A percentile compares a stretch with the other conserved stretches of the same genome.
phyloP scores from a whole-genome alignment of 2,888 invertebrate genomes.

The Callimorpha dominula region DNA sequence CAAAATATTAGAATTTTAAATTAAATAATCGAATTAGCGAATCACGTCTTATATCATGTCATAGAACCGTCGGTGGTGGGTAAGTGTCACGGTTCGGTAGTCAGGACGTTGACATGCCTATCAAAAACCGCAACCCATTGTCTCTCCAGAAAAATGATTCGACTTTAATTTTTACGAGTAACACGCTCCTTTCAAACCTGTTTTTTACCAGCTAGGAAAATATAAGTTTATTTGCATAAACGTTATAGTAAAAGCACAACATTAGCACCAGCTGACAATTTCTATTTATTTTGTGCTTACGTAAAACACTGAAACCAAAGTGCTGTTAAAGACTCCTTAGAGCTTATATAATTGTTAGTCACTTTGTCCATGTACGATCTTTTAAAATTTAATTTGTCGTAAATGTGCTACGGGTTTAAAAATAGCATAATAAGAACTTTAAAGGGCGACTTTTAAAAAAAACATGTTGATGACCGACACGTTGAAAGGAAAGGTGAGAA shows the following conservation, averaged over 20 bases:
- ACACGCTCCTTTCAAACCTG: constrained; percentile 19
- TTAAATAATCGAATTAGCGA: constrained; percentile 29
- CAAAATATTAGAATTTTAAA: constrained; percentile 12
- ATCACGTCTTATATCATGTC: constrained; percentile 42
- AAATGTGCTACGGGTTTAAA: too few relatives aligned
- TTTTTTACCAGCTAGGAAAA: constrained; percentile 1
- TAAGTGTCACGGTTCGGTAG: constrained; percentile 71
- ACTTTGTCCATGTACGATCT: too few relatives aligned
- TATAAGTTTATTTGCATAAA: not conserved
- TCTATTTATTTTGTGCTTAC: not conserved
- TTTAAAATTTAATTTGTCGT: too few relatives aligned
- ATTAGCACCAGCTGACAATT: not conserved
- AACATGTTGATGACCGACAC: too few relatives aligned
- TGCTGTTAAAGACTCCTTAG: not conserved
- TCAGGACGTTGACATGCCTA: constrained; percentile 78
- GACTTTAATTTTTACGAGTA: constrained; percentile 48
- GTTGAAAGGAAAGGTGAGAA: not conserved
- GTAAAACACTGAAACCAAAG: not conserved
- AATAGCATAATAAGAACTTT: too few relatives aligned
- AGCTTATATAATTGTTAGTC: too few relatives aligned
- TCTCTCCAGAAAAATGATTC: constrained; percentile 61
- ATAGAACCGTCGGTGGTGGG: constrained; percentile 53
- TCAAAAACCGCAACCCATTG: constrained; percentile 79
- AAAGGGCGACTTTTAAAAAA: too few relatives aligned
- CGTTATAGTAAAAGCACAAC: not conserved